Evolutionary conservation across 2,888 invertebrate genomes (phyloP).

Genomic region (Drymonia ruficornis): DNA sequence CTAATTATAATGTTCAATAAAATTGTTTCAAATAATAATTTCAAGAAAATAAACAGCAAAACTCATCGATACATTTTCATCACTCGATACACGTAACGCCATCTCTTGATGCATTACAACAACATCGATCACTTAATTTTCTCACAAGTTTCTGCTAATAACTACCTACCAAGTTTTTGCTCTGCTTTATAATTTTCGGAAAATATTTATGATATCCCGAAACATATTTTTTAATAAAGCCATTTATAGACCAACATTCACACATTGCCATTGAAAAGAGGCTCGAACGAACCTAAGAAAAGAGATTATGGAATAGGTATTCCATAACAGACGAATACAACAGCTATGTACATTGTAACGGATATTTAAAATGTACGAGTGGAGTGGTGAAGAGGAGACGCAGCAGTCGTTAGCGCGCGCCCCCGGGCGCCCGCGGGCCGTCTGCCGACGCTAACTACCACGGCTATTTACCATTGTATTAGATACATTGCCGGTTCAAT

Average conservation of each 20-base stretch:
- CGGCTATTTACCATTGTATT: constrained; percentile 7
- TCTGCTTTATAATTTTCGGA: no score
- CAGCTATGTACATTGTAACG: background rate
- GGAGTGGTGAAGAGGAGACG: constrained; percentile 4
- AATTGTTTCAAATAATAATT: background rate
- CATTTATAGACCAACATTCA: no score
- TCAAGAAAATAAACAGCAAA: background rate
- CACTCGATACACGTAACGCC: background rate
- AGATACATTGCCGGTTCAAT: constrained; percentile 14
- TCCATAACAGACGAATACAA: background rate
- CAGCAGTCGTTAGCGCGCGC: constrained; percentile 56
- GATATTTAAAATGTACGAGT: constrained; percentile 6
- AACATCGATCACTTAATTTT: background rate
- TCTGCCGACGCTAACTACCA: constrained; percentile 1
- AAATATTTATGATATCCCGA: no score
- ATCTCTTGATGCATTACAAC: background rate
- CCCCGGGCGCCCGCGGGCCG: constrained; percentile 42
- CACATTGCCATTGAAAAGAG: no score
- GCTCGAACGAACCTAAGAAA: no score
- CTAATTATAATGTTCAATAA: no score
- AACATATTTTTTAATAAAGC: no score
- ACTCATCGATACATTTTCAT: background rate
- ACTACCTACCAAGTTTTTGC: no score
- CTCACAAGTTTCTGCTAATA: no score
- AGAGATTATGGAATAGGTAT: no score